These are phyloP conservation scores for Cheirogaleus major DNA, from an alignment of 2,797 vertebrate species.

Conservation along the genomic window DNA sequence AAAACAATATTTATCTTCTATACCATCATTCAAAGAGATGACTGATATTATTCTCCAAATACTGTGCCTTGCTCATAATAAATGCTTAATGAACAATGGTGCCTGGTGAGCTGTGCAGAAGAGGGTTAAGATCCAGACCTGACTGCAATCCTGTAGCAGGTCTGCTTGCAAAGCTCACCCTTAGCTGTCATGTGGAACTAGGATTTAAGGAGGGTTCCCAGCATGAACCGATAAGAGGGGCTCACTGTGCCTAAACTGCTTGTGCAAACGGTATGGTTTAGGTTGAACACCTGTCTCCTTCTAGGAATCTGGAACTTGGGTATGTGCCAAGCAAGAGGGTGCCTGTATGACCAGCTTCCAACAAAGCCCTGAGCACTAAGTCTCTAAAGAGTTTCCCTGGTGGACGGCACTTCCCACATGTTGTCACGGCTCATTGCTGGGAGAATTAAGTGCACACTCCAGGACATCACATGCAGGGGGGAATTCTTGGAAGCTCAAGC, in stretches of 20 bases:
- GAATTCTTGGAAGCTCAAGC: background rate
- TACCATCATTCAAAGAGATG: background rate
- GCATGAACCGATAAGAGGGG: background rate
- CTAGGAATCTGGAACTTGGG: background rate
- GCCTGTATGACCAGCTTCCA: background rate
- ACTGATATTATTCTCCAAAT: background rate
- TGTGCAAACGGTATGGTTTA: rapidly evolving
- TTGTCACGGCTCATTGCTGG: background rate
- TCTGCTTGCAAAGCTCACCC: background rate
- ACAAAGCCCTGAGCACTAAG: background rate
- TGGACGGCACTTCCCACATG: rapidly evolving
- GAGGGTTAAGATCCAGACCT: background rate
- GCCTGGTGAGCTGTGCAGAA: rapidly evolving
- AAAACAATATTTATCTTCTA: background rate
- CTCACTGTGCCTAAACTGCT: background rate
- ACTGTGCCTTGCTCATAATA: rapidly evolving
- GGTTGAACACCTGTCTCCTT: background rate
- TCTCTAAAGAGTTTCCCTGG: background rate
- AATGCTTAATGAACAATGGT: background rate
- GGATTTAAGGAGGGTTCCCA: background rate
- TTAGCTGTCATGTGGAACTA: background rate
- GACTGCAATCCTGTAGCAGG: background rate
- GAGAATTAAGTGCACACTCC: rapidly evolving
- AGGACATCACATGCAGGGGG: background rate
- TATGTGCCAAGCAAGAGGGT: background rate